Evolutionary conservation across 2,113 vertebrate genomes (phyloP), one percentile per base, ranked within the genome.

Genomic region (Cercocebus atys): DNA sequence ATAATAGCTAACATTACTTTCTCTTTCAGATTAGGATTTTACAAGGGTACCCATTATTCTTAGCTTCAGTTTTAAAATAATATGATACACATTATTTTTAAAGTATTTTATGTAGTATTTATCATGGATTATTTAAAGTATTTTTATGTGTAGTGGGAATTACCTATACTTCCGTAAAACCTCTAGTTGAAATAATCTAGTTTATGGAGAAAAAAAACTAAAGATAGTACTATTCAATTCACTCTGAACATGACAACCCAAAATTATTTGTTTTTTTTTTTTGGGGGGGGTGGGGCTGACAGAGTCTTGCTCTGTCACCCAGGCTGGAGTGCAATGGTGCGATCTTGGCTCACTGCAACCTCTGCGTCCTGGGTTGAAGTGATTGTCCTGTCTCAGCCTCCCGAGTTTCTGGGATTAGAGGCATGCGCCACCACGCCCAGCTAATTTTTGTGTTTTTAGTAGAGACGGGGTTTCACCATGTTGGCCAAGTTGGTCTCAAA

Each of bases 201-300:
- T 57, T 57, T 81, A 27, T 81, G 59, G 2, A 11, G 6, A 22
- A n/a, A 38, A 38, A 57, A 57, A 38, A 38, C 6, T 32, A 25
- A 11, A 13, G 22, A 81, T 57, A 81, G 27, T 81, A 57, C 52
- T 38, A 81, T 38, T 27, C 12, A 38, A 57, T 38, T 38, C 20
- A 55, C 23, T 81, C 57, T 81, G 23, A 70, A 57, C 6, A 57
- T 81, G 22, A 55, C 52, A 40, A 25, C 22, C 13, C 22, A 25
- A 81, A 38, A 22, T 8, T 52, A 22, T n/a, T 5, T 17, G 6
- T 52, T 52, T 52, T 52, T 52, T 61, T 27, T 61, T 61, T 30
- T 6, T 12, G 3, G 4, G 9, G 47, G 0, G 47, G 10, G 47
- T 2, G 38, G 38, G 38, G 38, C 38, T 38, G 2, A 61, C 0